Base-by-base conservation (phyloP, 2,797 vertebrate genomes). In the Natrix natrix region DNA sequence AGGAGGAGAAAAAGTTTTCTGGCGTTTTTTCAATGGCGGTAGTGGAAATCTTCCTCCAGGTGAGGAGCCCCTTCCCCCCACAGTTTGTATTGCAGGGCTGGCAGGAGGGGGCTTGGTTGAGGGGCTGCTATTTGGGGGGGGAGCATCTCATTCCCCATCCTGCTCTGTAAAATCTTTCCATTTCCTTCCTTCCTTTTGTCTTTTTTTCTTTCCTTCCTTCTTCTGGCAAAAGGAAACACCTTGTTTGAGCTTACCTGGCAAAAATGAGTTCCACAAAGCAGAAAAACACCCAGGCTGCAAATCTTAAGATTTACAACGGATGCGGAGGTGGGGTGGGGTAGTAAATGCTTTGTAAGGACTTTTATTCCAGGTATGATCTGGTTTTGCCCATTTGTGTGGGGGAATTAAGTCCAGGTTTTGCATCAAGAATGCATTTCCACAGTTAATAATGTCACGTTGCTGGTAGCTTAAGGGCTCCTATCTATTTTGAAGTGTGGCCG, bases 351-450 rank as follows among this genome's bases (percentile, higher is more conserved):
- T 17, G 20, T 37, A n/a, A 87, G 24, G 87, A 59, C 61, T 61
- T 24, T 0, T 11, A 4, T 28, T 55, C 6, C 1, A 48, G 24
- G 60, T 4, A 7, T 13, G 17, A 4, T 7, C 14, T 5, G 1
- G 8, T 52, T 28, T 22, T 24, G 28, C 14, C 17, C 4, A 28
- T 11, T 74, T 54, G 20, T 7, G 52, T 5, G 24, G 74, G 37
- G 37, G 74, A 5, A 16, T 56, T 0, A 60, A 55, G 24, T 8
- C 13, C 13, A 3, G 7, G 16, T 12, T 24, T 11, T 17, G 28
- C 14, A 20, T 74, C 16, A 2, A 10, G 0, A 11, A 12, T 5
- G 74, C 32, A 22, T 10, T 10, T 13, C 24, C 48, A 5, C 3
- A 55, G 11, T 61, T 56, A 7, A 22, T 7, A 1, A 1, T 10